These are phyloP conservation scores for Daboia siamensis DNA, from an alignment of 2,113 vertebrate genomes.

Conservation along the genomic window DNA sequence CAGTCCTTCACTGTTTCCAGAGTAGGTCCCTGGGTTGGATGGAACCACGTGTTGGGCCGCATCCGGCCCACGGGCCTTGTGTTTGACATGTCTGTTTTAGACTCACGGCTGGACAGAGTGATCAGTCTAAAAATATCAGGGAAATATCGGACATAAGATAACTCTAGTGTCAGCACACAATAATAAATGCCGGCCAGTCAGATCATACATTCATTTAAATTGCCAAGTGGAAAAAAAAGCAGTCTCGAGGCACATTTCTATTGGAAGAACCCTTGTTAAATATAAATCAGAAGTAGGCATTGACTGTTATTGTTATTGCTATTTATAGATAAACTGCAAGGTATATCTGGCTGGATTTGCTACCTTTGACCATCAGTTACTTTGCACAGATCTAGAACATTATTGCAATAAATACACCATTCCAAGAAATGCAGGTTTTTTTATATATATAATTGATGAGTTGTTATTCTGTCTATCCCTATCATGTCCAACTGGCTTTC, in stretches of 20 bases:
- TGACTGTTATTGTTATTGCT: background rate
- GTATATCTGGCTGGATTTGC: background rate
- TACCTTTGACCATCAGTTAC: background rate
- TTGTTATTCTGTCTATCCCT: background rate
- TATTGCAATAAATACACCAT: background rate
- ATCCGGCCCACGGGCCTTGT: too few species aligned
- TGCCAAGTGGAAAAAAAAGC: background rate
- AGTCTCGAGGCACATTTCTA: background rate
- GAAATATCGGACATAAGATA: background rate
- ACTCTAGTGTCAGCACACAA: background rate
- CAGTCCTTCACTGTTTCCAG: too few species aligned
- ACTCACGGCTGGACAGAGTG: background rate
- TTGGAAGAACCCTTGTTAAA: background rate
- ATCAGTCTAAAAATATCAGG: background rate
- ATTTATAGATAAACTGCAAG: background rate
- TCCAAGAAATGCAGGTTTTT: background rate
- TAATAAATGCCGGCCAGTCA: background rate
- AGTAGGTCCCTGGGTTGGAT: too few species aligned
- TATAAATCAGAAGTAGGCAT: background rate
- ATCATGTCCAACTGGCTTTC: background rate
- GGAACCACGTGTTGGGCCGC: too few species aligned
- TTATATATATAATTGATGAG: background rate
- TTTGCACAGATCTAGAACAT: background rate
- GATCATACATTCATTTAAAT: background rate
- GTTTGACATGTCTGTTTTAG: background rate